These are phyloP conservation scores for Psococerastis gibbosa DNA, from an alignment of 2,888 invertebrate species.

Conservation along the genomic window DNA sequence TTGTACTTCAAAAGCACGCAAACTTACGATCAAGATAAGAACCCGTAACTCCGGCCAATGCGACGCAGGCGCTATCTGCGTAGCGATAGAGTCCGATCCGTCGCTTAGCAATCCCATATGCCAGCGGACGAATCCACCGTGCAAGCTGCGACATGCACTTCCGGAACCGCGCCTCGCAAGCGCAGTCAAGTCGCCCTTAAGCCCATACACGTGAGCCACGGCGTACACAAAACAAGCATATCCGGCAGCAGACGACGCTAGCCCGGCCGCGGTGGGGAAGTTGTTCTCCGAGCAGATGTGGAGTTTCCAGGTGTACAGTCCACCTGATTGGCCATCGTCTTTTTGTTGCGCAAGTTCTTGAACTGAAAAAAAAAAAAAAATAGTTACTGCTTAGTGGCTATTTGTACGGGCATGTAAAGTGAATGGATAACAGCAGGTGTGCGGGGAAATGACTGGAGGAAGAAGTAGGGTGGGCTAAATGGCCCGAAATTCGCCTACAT, in stretches of 20 bases:
- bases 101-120: constrained; percentile 41
- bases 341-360: constrained; percentile 26
- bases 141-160: constrained; percentile 87
- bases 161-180: constrained; percentile 82
- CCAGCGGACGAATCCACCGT: constrained; percentile 94
- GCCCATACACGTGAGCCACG: constrained; percentile 52
- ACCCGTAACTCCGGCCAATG: constrained; percentile 88
- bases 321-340: constrained; percentile 25
- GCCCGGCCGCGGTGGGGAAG: constrained; percentile 95
- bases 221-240: constrained; percentile 83
- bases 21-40: constrained; percentile 70
- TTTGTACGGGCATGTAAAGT: too few species aligned
- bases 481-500: too few species aligned
- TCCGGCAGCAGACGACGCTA: constrained; percentile 96
- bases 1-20: neutral
- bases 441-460: too few species aligned
- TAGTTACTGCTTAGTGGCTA: too few species aligned
- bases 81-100: constrained; percentile 59
- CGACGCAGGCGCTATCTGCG: constrained; percentile 45
- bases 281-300: constrained; percentile 83
- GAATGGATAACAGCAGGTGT: too few species aligned
- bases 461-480: too few species aligned
- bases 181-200: constrained; percentile 50
- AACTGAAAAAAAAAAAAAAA: constrained; percentile 27
- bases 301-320: constrained; percentile 46